These are phyloP conservation scores for Rhynchonycteris naso DNA, from an alignment of 2,797 vertebrate species.

Conservation along the genomic window DNA sequence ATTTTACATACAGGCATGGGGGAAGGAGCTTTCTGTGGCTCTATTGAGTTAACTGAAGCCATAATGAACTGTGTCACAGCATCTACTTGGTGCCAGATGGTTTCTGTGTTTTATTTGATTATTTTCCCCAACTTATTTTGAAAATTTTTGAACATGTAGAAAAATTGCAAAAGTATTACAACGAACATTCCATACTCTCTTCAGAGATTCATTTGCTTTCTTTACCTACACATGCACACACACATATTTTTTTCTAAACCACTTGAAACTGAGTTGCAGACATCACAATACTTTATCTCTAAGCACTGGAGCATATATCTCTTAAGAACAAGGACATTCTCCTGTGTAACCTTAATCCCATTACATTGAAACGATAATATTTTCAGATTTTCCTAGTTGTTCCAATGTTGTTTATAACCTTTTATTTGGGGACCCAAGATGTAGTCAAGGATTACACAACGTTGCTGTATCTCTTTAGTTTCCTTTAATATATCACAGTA, in stretches of 20 bases:
- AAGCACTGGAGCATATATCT: background rate
- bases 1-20: background rate
- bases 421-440: background rate
- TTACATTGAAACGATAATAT: background rate
- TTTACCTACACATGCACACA: background rate
- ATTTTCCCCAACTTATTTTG: background rate
- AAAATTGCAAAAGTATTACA: conserved; percentile 2
- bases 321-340: conserved; percentile 18
- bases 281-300: background rate
- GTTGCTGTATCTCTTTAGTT: conserved; percentile 21
- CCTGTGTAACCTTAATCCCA: background rate
- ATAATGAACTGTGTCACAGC: background rate
- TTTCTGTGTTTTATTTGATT: conserved; percentile 6
- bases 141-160: background rate
- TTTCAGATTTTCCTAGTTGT: background rate
- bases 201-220: conserved; percentile 49
- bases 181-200: background rate
- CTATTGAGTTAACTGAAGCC: background rate
- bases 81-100: background rate
- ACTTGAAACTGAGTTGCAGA: background rate
- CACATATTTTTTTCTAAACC: background rate
- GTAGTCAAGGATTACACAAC: background rate
- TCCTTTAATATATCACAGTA: background rate
- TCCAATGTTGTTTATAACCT: background rate
- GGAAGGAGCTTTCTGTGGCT: background rate